phyloP scores from a whole-genome alignment of 1,140 invertebrate species.

The Drosophila seguyi region DNA sequence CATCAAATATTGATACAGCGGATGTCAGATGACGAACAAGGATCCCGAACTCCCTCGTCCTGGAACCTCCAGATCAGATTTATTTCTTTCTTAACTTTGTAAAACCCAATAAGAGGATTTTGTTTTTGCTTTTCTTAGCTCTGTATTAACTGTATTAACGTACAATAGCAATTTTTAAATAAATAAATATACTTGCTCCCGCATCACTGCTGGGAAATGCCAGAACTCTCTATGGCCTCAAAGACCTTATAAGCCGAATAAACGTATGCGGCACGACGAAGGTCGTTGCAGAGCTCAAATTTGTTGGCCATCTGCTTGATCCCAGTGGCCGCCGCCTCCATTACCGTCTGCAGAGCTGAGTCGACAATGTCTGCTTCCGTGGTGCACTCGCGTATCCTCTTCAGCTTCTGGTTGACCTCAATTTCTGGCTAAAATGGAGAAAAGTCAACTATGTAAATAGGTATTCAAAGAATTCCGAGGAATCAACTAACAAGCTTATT shows the following conservation, averaged over 20 bases:
- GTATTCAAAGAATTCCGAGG: background rate
- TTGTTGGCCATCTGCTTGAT: conserved; percentile 90
- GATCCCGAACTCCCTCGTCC: too few species aligned
- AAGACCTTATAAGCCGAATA: conserved; percentile 94
- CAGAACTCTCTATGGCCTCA: conserved; percentile 91
- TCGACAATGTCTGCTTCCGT: conserved; percentile 94
- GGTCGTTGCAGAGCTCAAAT: conserved; percentile 92
- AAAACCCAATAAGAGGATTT: too few species aligned
- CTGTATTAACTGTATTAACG: too few species aligned
- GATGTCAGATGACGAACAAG: too few species aligned
- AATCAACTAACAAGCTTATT: conserved; percentile 24
- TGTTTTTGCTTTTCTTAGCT: background rate
- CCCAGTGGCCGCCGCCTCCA: conserved; percentile 89
- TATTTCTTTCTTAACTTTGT: background rate
- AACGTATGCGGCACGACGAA: conserved; percentile 93
- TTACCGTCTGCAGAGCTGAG: conserved; percentile 92
- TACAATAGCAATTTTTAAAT: too few species aligned
- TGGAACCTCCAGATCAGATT: too few species aligned
- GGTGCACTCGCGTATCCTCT: conserved; percentile 85
- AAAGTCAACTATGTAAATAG: too few species aligned
- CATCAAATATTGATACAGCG: too few species aligned
- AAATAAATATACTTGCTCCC: background rate
- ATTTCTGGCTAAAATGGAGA: conserved; percentile 82
- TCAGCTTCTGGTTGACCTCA: conserved; percentile 88
- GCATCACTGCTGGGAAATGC: conserved; percentile 82